A percentile compares a stretch with the other conserved stretches of the same genome.
Conservation (phyloP, 2,113 vertebrate genomes). For the Diadophis punctatus region DNA sequence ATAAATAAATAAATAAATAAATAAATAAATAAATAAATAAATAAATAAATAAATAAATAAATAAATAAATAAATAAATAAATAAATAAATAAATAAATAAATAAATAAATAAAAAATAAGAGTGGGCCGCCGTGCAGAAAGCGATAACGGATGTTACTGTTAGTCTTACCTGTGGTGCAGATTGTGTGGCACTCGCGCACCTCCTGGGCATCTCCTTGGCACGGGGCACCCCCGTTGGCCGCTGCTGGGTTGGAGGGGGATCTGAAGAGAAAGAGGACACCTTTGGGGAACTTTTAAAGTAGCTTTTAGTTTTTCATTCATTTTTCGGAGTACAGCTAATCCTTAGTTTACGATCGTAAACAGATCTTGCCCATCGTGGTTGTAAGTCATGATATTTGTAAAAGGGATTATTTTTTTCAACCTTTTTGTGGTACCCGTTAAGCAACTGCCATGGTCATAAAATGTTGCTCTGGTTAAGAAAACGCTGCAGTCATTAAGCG, state of each 20-base stretch:
- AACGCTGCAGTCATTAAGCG: background rate
- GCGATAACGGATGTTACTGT: accelerated
- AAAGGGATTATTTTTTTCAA: background rate
- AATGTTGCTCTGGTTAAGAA: background rate
- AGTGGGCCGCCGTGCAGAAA: accelerated
- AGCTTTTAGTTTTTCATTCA: background rate
- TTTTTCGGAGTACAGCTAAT: background rate
- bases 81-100: too few species aligned
- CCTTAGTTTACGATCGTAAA: background rate
- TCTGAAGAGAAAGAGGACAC: slow-evolving; percentile 46
- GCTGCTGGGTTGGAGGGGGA: slow-evolving; percentile 70
- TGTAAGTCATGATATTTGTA: background rate
- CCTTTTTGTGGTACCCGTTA: too few species aligned
- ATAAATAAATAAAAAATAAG: too few species aligned
- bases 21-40: too few species aligned
- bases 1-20: too few species aligned
- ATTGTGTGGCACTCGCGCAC: slow-evolving; percentile 67
- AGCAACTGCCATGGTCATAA: background rate
- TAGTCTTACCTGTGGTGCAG: slow-evolving; percentile 69
- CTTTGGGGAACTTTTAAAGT: background rate
- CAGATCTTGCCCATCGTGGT: background rate
- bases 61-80: too few species aligned
- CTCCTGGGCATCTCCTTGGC: slow-evolving; percentile 74
- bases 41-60: too few species aligned
- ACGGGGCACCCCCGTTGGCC: slow-evolving; percentile 58